These are phyloP conservation scores for Ochropleura leucogaster DNA, from an alignment of 2,888 invertebrate genomes.

Conservation along the genomic window DNA sequence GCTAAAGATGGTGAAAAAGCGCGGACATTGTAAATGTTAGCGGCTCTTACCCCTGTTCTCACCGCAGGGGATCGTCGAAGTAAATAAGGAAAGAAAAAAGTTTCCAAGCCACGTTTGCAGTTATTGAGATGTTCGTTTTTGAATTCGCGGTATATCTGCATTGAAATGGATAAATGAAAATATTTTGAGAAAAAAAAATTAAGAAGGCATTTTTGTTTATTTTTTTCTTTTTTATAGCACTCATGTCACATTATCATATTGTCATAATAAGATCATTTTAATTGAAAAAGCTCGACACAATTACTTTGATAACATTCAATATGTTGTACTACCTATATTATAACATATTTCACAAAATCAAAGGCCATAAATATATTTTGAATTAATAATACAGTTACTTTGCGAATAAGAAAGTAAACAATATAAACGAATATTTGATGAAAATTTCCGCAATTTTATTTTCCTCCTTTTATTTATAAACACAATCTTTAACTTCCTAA, in stretches of 20 bases:
- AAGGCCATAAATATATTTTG: background rate
- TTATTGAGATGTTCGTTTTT: slow-evolving; percentile 35
- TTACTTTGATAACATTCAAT: too few species aligned
- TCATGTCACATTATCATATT: too few species aligned
- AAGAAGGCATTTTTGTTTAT: background rate
- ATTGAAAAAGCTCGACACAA: too few species aligned
- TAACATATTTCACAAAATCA: background rate
- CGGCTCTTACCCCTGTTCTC: slow-evolving; percentile 15
- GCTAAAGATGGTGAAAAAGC: slow-evolving; percentile 20
- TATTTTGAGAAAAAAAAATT: background rate
- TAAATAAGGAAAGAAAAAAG: slow-evolving; percentile 47
- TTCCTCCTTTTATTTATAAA: slow-evolving; percentile 2
- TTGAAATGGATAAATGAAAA: slow-evolving; percentile 6
- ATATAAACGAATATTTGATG: background rate
- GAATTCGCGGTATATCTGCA: slow-evolving; percentile 16
- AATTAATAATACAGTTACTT: slow-evolving; percentile 7
- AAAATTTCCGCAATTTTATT: slow-evolving; percentile 3
- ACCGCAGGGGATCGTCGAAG: slow-evolving; percentile 47
- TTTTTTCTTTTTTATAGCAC: background rate
- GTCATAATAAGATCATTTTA: background rate
- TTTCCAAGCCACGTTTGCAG: slow-evolving; percentile 36
- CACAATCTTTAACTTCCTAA: slow-evolving; percentile 13
- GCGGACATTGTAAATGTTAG: slow-evolving; percentile 36
- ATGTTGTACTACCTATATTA: too few species aligned
- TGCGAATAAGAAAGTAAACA: slow-evolving; percentile 7